Base-by-base conservation (phyloP, 2,888 invertebrate genomes). In the Bombylius discolor region DNA sequence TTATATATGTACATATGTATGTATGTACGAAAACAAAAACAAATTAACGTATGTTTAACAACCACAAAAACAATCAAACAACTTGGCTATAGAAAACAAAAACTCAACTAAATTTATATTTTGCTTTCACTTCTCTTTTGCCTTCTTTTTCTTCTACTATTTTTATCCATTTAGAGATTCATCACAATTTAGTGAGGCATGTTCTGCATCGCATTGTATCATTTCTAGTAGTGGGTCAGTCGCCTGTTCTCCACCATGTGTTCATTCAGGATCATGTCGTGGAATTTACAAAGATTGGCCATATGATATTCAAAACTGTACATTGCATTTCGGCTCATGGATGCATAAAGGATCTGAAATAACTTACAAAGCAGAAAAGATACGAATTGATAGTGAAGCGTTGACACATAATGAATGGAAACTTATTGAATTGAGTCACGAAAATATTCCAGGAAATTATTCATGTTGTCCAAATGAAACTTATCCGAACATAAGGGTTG, bases 291-390 rank as follows among this genome's bases (percentile, higher is more conserved):
- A 72, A 5, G 75, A 76, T 52, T 86, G 83, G 81, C 86, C 86
- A 0, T 84, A 79, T 63, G 85, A 86, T 65, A 66, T 66, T 13
- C 85, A 85, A 68, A 80, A 79, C 57, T 87, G 87, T 66, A 75
- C 77, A 1, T 61, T 86, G 42, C 77, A 75, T 45, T 78, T 84
- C 60, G 85, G 84, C 12, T 82, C 84, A 0, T 85, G 84, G 85
- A 57, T 63, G n/a, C 57, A 60, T 46, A 58, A 51, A 23, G 55
- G 55, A 7, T 44, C 44, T 6, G 55, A 59, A 53, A 47, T 59
- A 13, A 51, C 52, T 31, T 56, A 53, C 39, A 42, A 34, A 31
- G 33, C 48, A 12, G 5, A 12, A 4, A 49, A 46, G 48, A 14
- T 55, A 9, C 36, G 11, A 6, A 49, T 59, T 11, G 54, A 58